Conservation (phyloP, 2,888 invertebrate genomes). For the Euzetes globulus region DNA sequence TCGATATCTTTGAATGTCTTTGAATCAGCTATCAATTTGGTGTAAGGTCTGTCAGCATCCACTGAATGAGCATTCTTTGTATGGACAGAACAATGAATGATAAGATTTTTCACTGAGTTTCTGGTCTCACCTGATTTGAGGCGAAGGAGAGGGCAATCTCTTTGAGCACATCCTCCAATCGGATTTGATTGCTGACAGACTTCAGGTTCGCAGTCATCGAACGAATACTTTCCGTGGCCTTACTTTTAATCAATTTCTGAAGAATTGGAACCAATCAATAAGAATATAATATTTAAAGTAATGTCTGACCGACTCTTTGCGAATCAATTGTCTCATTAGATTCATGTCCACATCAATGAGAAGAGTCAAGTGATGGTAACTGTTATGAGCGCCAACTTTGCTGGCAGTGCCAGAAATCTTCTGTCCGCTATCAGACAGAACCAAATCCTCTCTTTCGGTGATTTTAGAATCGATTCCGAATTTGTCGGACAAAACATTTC, state of each 20-base stretch:
- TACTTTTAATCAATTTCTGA: slow-evolving; percentile 58
- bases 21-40: slow-evolving; percentile 56
- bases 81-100: not conserved
- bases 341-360: slow-evolving; percentile 75
- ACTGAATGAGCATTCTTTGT: not conserved
- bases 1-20: slow-evolving; percentile 72
- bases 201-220: slow-evolving; percentile 74
- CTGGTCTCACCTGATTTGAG: slow-evolving; percentile 47
- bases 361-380: slow-evolving; percentile 97
- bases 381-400: slow-evolving; percentile 73
- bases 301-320: slow-evolving; percentile 38
- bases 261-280: slow-evolving; percentile 36
- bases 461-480: slow-evolving; percentile 70
- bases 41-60: not conserved
- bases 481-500: slow-evolving; percentile 68
- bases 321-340: slow-evolving; percentile 54
- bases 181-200: slow-evolving; percentile 57
- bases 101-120: no score
- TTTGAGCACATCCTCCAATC: slow-evolving; percentile 21
- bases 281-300: slow-evolving; percentile 29
- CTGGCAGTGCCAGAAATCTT: slow-evolving; percentile 94
- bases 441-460: slow-evolving; percentile 76
- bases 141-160: slow-evolving; percentile 7
- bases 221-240: slow-evolving; percentile 73
- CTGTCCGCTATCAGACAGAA: slow-evolving; percentile 54